Conservation (phyloP, 2,113 vertebrate genomes). For the Cebus imitator region DNA sequence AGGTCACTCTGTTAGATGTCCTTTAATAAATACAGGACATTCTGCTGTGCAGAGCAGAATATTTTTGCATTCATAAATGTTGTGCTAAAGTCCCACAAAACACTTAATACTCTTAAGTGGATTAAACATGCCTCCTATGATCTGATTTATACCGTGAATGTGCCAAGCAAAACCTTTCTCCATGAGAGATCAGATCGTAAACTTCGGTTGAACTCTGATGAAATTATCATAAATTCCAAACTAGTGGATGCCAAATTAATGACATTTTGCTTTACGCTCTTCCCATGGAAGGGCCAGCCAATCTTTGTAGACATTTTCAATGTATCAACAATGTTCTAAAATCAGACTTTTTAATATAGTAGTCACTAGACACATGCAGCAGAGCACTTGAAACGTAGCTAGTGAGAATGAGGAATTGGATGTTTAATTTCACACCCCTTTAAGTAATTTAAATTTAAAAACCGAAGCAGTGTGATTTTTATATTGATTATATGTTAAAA, state of each 20-base stretch:
- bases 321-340: slow-evolving; percentile 28
- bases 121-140: slow-evolving; percentile 69
- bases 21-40: slow-evolving; percentile 65
- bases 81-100: slow-evolving; percentile 57
- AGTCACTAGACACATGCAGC: background rate
- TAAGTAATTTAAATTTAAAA: slow-evolving; percentile 41
- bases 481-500: background rate
- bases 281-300: slow-evolving; percentile 17
- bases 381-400: background rate
- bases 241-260: slow-evolving; percentile 55
- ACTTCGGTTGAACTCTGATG: slow-evolving; percentile 73
- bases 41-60: slow-evolving; percentile 52
- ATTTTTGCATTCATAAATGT: slow-evolving; percentile 68
- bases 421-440: background rate
- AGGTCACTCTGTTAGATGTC: slow-evolving; percentile 8
- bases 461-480: background rate
- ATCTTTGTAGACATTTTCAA: slow-evolving; percentile 27
- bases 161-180: slow-evolving; percentile 68
- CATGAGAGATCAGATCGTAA: slow-evolving; percentile 64
- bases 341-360: background rate
- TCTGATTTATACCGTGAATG: slow-evolving; percentile 70
- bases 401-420: background rate
- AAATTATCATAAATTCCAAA: slow-evolving; percentile 70
- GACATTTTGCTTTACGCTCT: slow-evolving; percentile 53
- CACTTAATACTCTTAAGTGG: slow-evolving; percentile 71